Base-by-base conservation (phyloP, 2,888 invertebrate genomes). In the Ormyrus pomaceus region DNA sequence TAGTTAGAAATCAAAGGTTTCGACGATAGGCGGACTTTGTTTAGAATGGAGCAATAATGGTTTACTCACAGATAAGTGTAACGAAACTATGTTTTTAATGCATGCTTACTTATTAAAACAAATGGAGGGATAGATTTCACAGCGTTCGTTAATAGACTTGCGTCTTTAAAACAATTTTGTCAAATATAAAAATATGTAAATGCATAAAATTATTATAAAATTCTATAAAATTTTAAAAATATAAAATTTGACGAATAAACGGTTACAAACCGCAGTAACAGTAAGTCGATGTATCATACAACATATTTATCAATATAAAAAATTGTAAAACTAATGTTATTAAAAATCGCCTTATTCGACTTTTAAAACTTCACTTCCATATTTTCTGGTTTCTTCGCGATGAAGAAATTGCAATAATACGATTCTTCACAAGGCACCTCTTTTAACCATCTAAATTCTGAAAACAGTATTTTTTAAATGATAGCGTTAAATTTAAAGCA, bases 41-140 rank as follows among this genome's bases (percentile, higher is more conserved):
- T 8, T 65, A 69, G 11, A 72, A 61, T 74, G 58, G 48, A 69
- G 70, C 69, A 48, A 58, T 82, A 84, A 86, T 83, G 85, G 84
- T 86, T 85, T 85, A 85, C 86, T 86, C 72, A 69, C 77, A 81
- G 76, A 72, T 71, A 78, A 71, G 76, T 76, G 48, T 72, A 78
- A 81, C 70, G 66, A 78, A 58, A 70, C 61, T 62, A 62, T 34
- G 34, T 68, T 64, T 64, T 58, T 11, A 19, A 75, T 82, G 61
- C 69, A 65, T 51, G 19, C 65, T 74, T 77, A 71, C 34, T 34
- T 34, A 74, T 73, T 79, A 79, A 48, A 69, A 79, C 50, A 71
- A 70, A 69, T 77, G 77, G 79, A 82, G 74, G 59, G 73, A 74
- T 50, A 48, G 34, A 74, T 61, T 77, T 82, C 79, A 82, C 77